Base-by-base conservation (phyloP, 1,140 invertebrate species). In the Dryas iulia region DNA sequence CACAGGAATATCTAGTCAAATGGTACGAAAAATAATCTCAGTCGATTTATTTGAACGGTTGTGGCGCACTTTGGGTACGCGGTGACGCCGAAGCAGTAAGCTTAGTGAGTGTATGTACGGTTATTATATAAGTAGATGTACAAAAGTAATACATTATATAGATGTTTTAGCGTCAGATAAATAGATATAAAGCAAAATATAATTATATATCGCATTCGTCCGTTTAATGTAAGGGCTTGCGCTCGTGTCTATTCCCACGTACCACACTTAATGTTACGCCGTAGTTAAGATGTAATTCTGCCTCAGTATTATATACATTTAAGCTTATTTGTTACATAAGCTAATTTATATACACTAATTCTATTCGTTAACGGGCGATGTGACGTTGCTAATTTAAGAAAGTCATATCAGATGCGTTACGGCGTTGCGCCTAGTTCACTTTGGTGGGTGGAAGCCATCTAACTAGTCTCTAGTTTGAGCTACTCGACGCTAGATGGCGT, bases 61-160 rank as follows among this genome's bases (percentile, higher is more conserved):
- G 75, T 82, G 77, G 75, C 82, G 77, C 88, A 84, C 77, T 61
- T 83, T 87, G 87, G 83, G 86, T 84, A 85, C 79, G 65, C 85
- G 78, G 84, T 82, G 60, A 73, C 59, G 76, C 76, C 78, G 81
- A 82, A 81, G 78, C 77, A 82, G 78, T 79, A 89, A 89, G 89
- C 89, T 91, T 91, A 90, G 84, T 90, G 82, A 83, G 83, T 90
- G 89, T 89, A 91, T 86, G 89, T 91, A 91, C 84, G 89, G 81
- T 87, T 90, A 91, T 78, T 87, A 85, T 91, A 89, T 91, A 91
- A 91, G 89, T 91, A 91, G 89, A 91, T 91, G 89, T 91, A 91
- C 87, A 91, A 91, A 91, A 91, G 83, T 91, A 91, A 90, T 89
- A 90, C 87, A 90, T 89, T 90, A 90, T 90, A 91, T 91, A 91